These are phyloP conservation scores for Nymphalis urticae DNA, from an alignment of 2,888 invertebrate species.

Conservation along the genomic window DNA sequence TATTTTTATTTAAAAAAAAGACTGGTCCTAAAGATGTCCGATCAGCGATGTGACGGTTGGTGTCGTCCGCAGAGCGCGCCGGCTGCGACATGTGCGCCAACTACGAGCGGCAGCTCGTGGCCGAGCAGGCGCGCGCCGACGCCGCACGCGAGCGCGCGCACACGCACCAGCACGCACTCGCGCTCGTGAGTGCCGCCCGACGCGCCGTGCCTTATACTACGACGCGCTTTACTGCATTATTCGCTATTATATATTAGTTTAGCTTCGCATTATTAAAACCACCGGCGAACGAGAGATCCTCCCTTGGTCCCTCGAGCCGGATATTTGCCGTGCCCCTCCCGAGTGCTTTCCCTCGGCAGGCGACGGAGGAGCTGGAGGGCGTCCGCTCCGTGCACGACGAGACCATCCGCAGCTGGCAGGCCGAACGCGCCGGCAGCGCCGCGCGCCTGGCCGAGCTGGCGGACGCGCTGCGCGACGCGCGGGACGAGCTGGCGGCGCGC, in stretches of 20 bases:
- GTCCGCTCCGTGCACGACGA: slow-evolving; percentile 77
- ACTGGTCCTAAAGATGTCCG: too few relatives aligned
- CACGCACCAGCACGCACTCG: slow-evolving; percentile 53
- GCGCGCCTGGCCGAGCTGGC: slow-evolving; percentile 46
- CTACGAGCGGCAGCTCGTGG: slow-evolving; percentile 91
- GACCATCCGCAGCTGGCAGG: slow-evolving; percentile 67
- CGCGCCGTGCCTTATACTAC: neutral
- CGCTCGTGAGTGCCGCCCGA: slow-evolving; percentile 39
- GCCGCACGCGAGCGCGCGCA: slow-evolving; percentile 51
- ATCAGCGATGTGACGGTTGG: too few relatives aligned
- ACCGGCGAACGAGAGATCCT: too few relatives aligned
- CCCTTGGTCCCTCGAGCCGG: neutral
- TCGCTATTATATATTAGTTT: too few relatives aligned
- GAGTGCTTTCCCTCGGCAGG: slow-evolving; percentile 45
- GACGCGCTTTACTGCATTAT: too few relatives aligned
- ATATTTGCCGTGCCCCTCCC: neutral
- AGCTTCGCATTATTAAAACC: too few relatives aligned
- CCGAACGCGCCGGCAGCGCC: slow-evolving; percentile 49
- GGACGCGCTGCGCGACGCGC: slow-evolving; percentile 43
- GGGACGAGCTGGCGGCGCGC: slow-evolving; percentile 40
- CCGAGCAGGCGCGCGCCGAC: slow-evolving; percentile 84
- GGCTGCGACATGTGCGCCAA: slow-evolving; percentile 93
- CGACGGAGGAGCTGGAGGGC: slow-evolving; percentile 75
- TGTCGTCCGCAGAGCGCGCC: slow-evolving; percentile 41
- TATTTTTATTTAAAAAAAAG: too few relatives aligned